phyloP scores from a whole-genome alignment of 2,888 invertebrate species.

The Polymixis flavicincta region DNA sequence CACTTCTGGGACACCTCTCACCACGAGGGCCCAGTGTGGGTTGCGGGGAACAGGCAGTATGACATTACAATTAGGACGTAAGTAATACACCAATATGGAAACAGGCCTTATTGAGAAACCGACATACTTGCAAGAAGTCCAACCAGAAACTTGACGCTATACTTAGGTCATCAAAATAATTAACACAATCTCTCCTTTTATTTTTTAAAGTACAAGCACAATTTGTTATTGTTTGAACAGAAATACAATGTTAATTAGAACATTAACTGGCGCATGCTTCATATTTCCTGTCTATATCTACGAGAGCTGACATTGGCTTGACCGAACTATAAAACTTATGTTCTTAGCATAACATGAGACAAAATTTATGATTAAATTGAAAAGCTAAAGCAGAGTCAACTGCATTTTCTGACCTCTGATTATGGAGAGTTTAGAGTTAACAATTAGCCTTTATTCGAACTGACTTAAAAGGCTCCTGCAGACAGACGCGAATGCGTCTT shows the following conservation, averaged over 20 bases:
- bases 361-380: conserved; percentile 14
- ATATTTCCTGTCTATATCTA: conserved; percentile 46
- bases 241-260: conserved; percentile 27
- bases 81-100: background rate
- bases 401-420: conserved; percentile 21
- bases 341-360: conserved; percentile 1
- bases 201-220: conserved; percentile 24
- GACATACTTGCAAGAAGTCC: background rate
- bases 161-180: conserved; percentile 4
- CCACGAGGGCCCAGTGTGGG: no score
- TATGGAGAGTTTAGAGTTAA: conserved; percentile 13
- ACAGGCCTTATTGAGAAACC: background rate
- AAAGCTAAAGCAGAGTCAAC: conserved; percentile 13
- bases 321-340: conserved; percentile 39
- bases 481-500: no score
- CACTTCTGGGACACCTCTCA: no score
- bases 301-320: conserved; percentile 47
- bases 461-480: no score
- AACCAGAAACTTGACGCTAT: conserved; percentile 8
- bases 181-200: background rate
- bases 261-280: conserved; percentile 15
- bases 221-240: conserved; percentile 16
- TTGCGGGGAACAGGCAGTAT: background rate
- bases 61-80: background rate
- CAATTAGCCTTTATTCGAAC: conserved; percentile 10